A percentile compares a stretch with the other conserved stretches of the same genome.
phyloP scores from a whole-genome alignment of 2,797 vertebrate species.

The Danio aesculapii region DNA sequence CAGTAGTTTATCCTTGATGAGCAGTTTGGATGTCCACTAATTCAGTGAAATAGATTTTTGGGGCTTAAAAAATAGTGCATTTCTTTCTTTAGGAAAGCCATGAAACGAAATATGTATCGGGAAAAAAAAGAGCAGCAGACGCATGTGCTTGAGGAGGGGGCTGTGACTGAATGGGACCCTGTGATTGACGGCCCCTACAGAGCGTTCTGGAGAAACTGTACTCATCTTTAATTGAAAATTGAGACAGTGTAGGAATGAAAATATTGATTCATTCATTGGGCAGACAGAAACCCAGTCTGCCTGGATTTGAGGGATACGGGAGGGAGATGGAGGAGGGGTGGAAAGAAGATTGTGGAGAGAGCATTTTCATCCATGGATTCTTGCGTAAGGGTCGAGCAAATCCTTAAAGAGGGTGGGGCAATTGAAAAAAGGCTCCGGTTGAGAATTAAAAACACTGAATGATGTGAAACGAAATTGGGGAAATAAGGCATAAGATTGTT shows the following conservation, averaged over 20 bases:
- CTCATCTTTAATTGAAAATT: conserved; percentile 80
- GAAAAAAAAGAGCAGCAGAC: conserved; percentile 37
- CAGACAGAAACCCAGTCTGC: conserved; percentile 13
- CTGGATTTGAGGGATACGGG: conserved; percentile 38
- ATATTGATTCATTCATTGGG: conserved; percentile 77
- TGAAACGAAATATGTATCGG: conserved; percentile 30
- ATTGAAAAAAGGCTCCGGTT: conserved; percentile 2
- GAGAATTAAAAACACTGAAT: conserved; percentile 17
- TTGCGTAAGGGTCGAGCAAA: background rate
- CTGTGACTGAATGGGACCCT: background rate
- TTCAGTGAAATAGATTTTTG: conserved; percentile 10
- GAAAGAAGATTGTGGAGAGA: conserved; percentile 31
- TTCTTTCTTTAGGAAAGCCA: conserved; percentile 6
- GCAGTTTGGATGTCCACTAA: conserved; percentile 1
- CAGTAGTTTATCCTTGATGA: background rate
- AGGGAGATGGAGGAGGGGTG: conserved; percentile 27
- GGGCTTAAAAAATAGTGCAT: background rate
- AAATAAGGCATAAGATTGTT: conserved; percentile 2
- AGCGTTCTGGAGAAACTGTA: conserved; percentile 47
- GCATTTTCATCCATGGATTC: conserved; percentile 13
- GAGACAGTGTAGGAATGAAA: conserved; percentile 79
- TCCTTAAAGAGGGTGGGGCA: background rate
- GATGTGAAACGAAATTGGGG: background rate
- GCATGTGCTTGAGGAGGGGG: conserved; percentile 19
- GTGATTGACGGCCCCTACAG: conserved; percentile 52